A percentile compares a stretch with the other conserved stretches of the same genome.
Conservation (phyloP, 1,140 invertebrate genomes). For the Rhagoletis pomonella region DNA sequence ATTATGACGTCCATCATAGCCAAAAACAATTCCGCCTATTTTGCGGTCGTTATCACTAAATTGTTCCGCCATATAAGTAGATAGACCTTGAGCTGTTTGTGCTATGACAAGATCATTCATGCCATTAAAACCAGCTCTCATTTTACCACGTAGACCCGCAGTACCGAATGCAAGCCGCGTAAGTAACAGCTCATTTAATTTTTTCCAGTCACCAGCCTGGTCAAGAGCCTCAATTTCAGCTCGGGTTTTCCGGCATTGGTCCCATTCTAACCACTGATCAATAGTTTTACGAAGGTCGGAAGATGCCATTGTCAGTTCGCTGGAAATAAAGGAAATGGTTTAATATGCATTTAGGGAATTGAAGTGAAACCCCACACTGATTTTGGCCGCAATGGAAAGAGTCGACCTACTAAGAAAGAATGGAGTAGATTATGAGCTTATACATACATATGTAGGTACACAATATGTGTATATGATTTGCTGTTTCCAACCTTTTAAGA, state of each 20-base stretch:
- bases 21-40: conserved; percentile 87
- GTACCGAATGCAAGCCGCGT: conserved; percentile 89
- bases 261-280: conserved; percentile 80
- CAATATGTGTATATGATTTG: too few species aligned
- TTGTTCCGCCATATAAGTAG: conserved; percentile 83
- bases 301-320: conserved; percentile 4
- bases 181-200: conserved; percentile 77
- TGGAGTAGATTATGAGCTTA: too few species aligned
- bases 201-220: conserved; percentile 74
- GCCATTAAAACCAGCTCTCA: conserved; percentile 93
- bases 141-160: conserved; percentile 91
- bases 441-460: too few species aligned
- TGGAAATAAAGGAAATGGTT: too few species aligned
- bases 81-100: conserved; percentile 95
- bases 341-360: too few species aligned
- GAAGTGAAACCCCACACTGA: too few species aligned
- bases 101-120: conserved; percentile 99
- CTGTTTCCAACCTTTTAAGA: too few species aligned
- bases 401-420: too few species aligned
- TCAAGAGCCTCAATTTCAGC: conserved; percentile 77
- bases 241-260: conserved; percentile 73
- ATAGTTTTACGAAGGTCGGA: conserved; percentile 77
- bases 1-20: conserved; percentile 96
- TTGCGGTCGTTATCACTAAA: conserved; percentile 74
- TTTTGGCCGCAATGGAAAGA: too few species aligned